Conservation (phyloP, 1,140 invertebrate genomes). For the Hypothenemus hampei region DNA sequence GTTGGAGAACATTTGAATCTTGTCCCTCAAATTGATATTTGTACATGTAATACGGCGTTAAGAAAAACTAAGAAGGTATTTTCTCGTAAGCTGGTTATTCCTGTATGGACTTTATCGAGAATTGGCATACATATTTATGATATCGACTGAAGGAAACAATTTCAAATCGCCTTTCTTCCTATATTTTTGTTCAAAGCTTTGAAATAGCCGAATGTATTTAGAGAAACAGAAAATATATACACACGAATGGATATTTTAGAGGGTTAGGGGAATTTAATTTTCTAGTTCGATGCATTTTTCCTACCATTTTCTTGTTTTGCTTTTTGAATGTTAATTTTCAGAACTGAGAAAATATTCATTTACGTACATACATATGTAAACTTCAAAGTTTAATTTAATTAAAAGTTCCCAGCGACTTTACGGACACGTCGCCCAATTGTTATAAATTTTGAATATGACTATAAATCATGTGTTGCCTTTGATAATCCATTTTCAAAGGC, state of each 20-base stretch:
- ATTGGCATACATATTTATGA: slow-evolving; percentile 5
- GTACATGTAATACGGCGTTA: too few species aligned
- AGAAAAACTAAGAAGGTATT: too few species aligned
- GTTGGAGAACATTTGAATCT: too few species aligned
- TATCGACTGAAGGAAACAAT: neutral
- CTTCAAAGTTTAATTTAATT: too few species aligned
- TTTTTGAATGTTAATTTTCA: neutral
- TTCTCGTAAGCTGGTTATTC: too few species aligned
- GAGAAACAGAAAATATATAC: slow-evolving; percentile 1
- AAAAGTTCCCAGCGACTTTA: too few species aligned
- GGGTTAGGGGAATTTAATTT: neutral
- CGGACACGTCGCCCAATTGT: too few species aligned
- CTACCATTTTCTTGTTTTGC: neutral
- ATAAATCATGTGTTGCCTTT: slow-evolving; percentile 3
- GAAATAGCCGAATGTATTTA: slow-evolving; percentile 4
- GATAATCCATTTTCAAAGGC: neutral
- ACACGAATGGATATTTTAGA: slow-evolving; percentile 2
- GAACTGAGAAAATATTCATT: too few species aligned
- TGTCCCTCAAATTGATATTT: too few species aligned
- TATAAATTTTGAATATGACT: neutral
- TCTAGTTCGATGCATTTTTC: neutral
- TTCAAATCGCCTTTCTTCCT: neutral
- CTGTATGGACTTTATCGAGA: too few species aligned
- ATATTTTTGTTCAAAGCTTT: slow-evolving; percentile 1
- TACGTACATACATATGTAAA: too few species aligned